A percentile compares a stretch with the other conserved stretches of the same genome.
Conservation (phyloP, 2,113 vertebrate species). For the Misgurnus mizolepis region DNA sequence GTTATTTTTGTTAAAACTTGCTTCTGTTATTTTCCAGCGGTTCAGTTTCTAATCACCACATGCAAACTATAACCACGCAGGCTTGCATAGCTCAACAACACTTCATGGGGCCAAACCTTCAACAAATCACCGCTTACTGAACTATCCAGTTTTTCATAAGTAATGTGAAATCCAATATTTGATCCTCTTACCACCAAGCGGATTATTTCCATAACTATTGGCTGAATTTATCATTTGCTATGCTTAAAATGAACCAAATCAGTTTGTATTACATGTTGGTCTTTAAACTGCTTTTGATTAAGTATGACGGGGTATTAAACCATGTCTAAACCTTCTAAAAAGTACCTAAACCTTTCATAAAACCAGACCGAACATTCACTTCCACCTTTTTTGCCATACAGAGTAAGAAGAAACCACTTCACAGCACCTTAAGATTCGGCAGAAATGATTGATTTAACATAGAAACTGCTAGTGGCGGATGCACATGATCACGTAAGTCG, state of each 20-base stretch:
- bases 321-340: not conserved
- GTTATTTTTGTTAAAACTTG: not conserved
- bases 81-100: conserved; percentile 27
- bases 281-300: not conserved
- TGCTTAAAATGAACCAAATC: not conserved
- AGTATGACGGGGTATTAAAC: not conserved
- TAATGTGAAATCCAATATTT: conserved; percentile 26
- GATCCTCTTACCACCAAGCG: not conserved
- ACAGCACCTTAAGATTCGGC: conserved; percentile 42
- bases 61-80: conserved; percentile 10
- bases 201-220: conserved; percentile 22
- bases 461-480: conserved; percentile 45
- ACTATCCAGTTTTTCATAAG: conserved; percentile 1
- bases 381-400: not conserved
- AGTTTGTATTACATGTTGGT: not conserved
- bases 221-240: not conserved
- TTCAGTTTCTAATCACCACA: conserved; percentile 7
- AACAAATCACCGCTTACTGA: not conserved
- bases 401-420: conserved; percentile 28
- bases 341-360: not conserved
- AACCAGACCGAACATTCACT: conserved; percentile 8
- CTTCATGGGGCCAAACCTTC: conserved; percentile 6
- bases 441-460: conserved; percentile 34
- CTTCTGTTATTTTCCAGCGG: not conserved
- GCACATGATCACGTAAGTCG: conserved; percentile 24